Base-by-base conservation (phyloP, 2,113 vertebrate genomes). In the Myodes glareolus region DNA sequence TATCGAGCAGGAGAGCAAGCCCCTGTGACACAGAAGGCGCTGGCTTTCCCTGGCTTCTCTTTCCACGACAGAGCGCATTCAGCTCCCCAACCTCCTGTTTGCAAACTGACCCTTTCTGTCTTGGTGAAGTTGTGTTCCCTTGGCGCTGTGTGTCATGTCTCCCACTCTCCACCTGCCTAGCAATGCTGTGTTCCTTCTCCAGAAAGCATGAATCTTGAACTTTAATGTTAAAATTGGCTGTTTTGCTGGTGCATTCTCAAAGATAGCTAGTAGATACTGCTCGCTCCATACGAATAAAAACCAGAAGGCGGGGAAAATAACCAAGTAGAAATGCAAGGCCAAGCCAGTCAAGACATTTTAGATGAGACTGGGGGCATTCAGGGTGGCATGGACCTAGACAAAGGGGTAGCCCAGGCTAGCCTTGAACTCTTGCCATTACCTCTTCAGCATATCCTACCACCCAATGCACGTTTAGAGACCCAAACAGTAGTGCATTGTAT, bases 261-360 rank as follows among this genome's bases (percentile, higher is more conserved):
- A 39, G 14, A 1, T 1, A 84, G 17, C 36, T 63, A 86, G 72
- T 13, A 52, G 10, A 0, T 78, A 45, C 42, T 11, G 10, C 68
- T 17, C 27, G 42, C 6, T 50, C 19, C 65, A 67, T 78, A 89
- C 36, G 16, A 88, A 75, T 61, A 23, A 58, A 68, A 92, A 78
- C 16, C 50, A 94, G 80, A 91, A 87, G n/a, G 42, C 14, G 50
- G 36, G 47, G 90, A 39, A 47, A 94, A 92, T 45, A 73, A 85
- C 76, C 58, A 85, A 88, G 67, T 14, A 75, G 81, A 36, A 91
- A 68, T 76, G n/a, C 7, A 90, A 96, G 93, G 29, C 50, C 65
- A 97, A 86, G 19, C 39, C 91, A 90, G 5, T 36, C 14, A 39
- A 76, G 58, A 2, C 7, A 2, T 84, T 84, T 84, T 63, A 63